Evolutionary conservation across 64 coral and sea anemone species (phyloP).

Genomic region (Actinia tenebrosa): DNA sequence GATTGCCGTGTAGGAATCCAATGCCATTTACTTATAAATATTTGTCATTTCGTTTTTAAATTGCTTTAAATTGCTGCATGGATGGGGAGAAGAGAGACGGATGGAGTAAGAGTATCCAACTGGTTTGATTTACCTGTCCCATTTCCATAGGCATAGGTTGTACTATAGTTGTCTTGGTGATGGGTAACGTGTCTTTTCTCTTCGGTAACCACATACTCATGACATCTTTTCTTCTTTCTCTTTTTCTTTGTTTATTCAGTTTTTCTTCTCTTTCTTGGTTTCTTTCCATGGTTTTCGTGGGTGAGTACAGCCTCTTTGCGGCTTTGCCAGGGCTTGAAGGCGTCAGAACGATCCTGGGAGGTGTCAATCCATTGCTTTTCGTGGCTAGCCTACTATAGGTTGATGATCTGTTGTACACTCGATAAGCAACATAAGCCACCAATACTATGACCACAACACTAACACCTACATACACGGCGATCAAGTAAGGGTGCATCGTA

Average conservation of each 20-base stretch:
- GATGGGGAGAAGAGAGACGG: too few relatives aligned
- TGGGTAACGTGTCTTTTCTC: slow-evolving; percentile 63
- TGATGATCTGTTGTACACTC: slow-evolving; percentile 30
- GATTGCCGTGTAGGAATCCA: too few relatives aligned
- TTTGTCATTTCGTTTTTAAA: too few relatives aligned
- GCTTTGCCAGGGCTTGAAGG: slow-evolving; percentile 23
- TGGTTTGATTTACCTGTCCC: slow-evolving; percentile 24
- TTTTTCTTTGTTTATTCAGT: slow-evolving; percentile 46
- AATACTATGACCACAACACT: slow-evolving; percentile 4
- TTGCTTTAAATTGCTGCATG: too few relatives aligned
- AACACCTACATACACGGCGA: slow-evolving; percentile 16
- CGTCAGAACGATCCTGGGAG: slow-evolving; percentile 16
- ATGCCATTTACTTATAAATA: too few relatives aligned
- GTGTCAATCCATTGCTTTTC: background rate
- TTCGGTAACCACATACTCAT: slow-evolving; percentile 86
- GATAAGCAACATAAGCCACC: slow-evolving; percentile 17
- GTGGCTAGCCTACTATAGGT: background rate
- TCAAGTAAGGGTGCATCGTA: slow-evolving; percentile 29
- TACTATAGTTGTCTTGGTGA: slow-evolving; percentile 65
- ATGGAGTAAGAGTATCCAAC: too few relatives aligned
- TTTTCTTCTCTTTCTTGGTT: slow-evolving; percentile 56
- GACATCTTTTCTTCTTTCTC: slow-evolving; percentile 65
- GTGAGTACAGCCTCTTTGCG: slow-evolving; percentile 25
- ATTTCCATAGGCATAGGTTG: slow-evolving; percentile 64
- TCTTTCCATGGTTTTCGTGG: background rate